A percentile compares a stretch with the other conserved stretches of the same genome.
Conservation (phyloP, 2,797 vertebrate genomes). For the Heliangelus exortis region DNA sequence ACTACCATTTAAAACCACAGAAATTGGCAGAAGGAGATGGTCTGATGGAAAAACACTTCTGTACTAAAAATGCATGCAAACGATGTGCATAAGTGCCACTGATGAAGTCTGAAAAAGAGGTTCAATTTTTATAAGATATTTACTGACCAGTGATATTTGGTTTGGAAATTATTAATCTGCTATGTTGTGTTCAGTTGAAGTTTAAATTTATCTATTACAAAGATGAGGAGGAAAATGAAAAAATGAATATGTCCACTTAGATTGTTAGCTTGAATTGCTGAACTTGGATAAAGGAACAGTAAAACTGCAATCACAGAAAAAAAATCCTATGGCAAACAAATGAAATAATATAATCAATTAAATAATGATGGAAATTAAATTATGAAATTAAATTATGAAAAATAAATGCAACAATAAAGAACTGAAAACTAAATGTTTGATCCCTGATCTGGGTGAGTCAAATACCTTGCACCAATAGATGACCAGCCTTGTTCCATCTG, state of each 20-base stretch:
- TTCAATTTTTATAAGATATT: background rate
- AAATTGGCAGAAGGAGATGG: background rate
- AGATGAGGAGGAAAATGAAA: background rate
- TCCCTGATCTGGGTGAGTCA: background rate
- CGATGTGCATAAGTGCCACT: background rate
- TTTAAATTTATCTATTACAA: background rate
- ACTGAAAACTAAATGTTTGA: background rate
- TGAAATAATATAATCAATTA: background rate
- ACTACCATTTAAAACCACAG: background rate
- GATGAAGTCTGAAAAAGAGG: background rate
- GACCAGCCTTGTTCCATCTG: constrained; percentile 89
- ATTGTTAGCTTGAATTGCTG: background rate
- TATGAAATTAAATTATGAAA: background rate
- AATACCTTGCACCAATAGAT: constrained; percentile 87
- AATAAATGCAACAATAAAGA: background rate
- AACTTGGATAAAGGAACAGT: background rate
- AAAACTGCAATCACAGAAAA: background rate
- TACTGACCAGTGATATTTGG: background rate
- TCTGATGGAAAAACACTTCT: background rate
- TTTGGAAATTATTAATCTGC: background rate
- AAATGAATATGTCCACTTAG: background rate
- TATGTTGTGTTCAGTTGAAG: background rate
- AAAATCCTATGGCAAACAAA: background rate
- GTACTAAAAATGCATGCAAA: background rate
- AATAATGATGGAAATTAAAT: background rate